These are phyloP conservation scores for Nylanderia fulva DNA, from an alignment of 1,140 invertebrate species.

Conservation along the genomic window DNA sequence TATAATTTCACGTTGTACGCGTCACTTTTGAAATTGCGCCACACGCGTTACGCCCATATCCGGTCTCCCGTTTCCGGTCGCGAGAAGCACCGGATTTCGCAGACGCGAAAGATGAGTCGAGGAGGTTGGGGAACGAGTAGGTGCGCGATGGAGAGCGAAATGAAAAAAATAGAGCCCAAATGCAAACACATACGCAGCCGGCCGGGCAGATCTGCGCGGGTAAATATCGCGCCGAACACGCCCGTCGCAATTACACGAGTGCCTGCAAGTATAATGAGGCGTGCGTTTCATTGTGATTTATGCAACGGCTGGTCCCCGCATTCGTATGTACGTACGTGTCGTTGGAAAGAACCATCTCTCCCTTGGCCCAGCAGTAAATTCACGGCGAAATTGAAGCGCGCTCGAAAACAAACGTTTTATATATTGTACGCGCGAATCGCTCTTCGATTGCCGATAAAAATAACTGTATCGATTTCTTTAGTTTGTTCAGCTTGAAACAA, in stretches of 20 bases:
- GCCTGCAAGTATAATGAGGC: constrained; percentile 75
- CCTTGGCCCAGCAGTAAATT: constrained; percentile 12
- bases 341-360: constrained; percentile 20
- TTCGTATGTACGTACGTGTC: constrained; percentile 15
- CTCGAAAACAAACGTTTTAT: constrained; percentile 1
- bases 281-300: constrained; percentile 78
- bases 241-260: constrained; percentile 79
- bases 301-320: constrained; percentile 40
- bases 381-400: not conserved
- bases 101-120: not conserved
- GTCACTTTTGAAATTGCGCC: constrained; percentile 22
- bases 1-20: constrained; percentile 36
- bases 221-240: constrained; percentile 72
- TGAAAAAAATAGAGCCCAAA: constrained; percentile 13
- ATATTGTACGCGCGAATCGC: not conserved
- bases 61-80: constrained; percentile 59
- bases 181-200: constrained; percentile 5
- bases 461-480: not conserved
- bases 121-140: not conserved
- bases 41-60: constrained; percentile 65
- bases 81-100: constrained; percentile 41
- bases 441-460: not conserved
- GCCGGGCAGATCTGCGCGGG: constrained; percentile 55
- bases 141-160: too few species aligned
- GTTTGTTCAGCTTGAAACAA: not conserved